Conservation (phyloP, 2,888 invertebrate species). For the Clanis bilineata region DNA sequence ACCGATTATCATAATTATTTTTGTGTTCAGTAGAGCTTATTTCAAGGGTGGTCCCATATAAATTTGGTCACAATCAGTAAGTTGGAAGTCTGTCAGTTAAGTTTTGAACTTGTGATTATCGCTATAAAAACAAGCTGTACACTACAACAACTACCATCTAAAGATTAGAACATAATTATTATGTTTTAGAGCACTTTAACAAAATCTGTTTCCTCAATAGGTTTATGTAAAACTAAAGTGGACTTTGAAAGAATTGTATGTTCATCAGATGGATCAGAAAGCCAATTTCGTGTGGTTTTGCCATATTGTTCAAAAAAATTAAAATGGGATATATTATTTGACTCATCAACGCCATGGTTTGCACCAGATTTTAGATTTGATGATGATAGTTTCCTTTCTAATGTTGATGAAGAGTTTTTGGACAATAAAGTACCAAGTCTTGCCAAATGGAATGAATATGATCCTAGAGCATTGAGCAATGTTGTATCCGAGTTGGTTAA, state of each 20-base stretch:
- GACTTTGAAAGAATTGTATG: constrained; percentile 68
- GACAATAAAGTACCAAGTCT: constrained; percentile 82
- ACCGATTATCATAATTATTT: too few relatives aligned
- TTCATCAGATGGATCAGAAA: constrained; percentile 58
- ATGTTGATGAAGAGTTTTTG: constrained; percentile 79
- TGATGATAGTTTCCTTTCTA: constrained; percentile 84
- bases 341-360: constrained; percentile 82
- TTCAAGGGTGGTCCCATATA: too few relatives aligned
- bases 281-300: constrained; percentile 84
- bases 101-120: too few relatives aligned
- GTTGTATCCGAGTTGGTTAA: constrained; percentile 84
- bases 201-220: constrained; percentile 37
- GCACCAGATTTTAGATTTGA: constrained; percentile 90
- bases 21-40: too few relatives aligned
- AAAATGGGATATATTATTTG: constrained; percentile 88
- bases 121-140: too few relatives aligned
- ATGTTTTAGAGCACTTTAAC: neutral
- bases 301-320: constrained; percentile 87
- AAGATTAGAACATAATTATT: too few relatives aligned
- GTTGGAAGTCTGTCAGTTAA: too few relatives aligned
- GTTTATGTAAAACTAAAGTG: constrained; percentile 72
- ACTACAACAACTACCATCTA: too few relatives aligned
- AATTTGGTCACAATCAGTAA: too few relatives aligned
- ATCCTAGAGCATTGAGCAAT: constrained; percentile 81
- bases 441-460: constrained; percentile 84